phyloP scores from a whole-genome alignment of 2,797 vertebrate genomes.

The Anniella stebbinsi region DNA sequence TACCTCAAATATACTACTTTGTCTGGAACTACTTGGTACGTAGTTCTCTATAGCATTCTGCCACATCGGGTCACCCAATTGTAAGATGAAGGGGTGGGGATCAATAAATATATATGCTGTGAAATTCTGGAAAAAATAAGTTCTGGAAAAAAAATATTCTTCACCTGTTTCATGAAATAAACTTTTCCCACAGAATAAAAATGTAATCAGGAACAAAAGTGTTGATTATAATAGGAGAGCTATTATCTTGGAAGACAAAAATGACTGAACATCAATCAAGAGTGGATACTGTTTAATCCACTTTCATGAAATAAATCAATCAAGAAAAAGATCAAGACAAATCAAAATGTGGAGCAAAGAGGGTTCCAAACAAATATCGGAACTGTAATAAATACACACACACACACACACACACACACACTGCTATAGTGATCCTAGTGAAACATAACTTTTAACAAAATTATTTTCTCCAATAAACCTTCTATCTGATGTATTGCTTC shows the following conservation, averaged over 20 bases:
- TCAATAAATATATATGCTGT: not conserved
- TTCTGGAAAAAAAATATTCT: not conserved
- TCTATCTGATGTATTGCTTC: not conserved
- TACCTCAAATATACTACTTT: not conserved
- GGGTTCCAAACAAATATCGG: not conserved
- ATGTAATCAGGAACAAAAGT: slow-evolving; percentile 21
- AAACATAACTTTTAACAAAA: not conserved
- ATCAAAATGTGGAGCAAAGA: not conserved
- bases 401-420: no score
- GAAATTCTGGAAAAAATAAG: not conserved
- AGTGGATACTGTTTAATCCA: slow-evolving; percentile 3
- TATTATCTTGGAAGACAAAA: not conserved
- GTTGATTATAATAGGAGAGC: slow-evolving; percentile 14
- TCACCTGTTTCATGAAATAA: not conserved
- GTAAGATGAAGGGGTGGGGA: not conserved
- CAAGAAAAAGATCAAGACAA: slow-evolving; percentile 5
- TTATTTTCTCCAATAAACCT: not conserved
- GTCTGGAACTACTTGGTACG: not conserved
- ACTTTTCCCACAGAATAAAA: slow-evolving; percentile 1
- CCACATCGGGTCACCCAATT: not conserved
- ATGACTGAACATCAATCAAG: not conserved
- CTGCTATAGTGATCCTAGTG: not conserved
- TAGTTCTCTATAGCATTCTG: not conserved
- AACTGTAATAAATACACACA: not conserved
- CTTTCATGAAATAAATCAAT: not conserved